Percentiles rank a stretch among this genome's conserved stretches.
These are phyloP conservation scores for Channa maculata DNA, from an alignment of 2,113 vertebrate species.

Conservation along the genomic window DNA sequence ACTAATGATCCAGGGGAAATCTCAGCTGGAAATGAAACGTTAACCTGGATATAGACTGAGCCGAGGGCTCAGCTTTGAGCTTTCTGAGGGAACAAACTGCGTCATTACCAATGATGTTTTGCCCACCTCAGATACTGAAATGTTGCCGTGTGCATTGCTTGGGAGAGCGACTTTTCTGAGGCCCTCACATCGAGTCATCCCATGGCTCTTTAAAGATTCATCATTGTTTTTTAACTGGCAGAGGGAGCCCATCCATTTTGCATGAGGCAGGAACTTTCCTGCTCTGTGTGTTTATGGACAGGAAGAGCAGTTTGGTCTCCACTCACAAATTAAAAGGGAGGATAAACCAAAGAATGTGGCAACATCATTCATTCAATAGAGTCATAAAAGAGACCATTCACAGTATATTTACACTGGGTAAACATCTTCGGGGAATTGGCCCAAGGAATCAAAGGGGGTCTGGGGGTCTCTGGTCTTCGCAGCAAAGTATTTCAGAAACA, in stretches of 20 bases:
- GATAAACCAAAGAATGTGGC: neutral
- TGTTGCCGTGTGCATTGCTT: constrained; percentile 9
- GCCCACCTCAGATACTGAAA: neutral
- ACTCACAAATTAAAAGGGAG: neutral
- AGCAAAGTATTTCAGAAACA: too few relatives aligned
- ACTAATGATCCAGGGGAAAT: constrained; percentile 13
- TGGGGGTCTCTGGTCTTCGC: too few relatives aligned
- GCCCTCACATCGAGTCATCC: constrained; percentile 10
- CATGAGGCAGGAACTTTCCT: constrained; percentile 55
- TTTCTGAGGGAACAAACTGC: neutral
- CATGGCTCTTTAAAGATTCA: constrained; percentile 67
- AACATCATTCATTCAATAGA: neutral
- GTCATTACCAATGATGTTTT: constrained; percentile 4
- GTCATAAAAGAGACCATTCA: neutral
- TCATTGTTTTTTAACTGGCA: constrained; percentile 52
- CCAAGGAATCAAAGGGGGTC: too few relatives aligned
- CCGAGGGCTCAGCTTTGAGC: neutral
- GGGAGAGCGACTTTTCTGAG: constrained; percentile 8
- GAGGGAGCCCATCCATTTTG: constrained; percentile 42
- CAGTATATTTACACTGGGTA: neutral
- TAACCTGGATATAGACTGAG: constrained; percentile 16
- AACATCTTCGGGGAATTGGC: too few relatives aligned
- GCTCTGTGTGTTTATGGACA: constrained; percentile 28
- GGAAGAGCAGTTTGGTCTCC: neutral
- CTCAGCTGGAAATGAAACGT: constrained; percentile 9